Evolutionary conservation across 2,888 invertebrate species (phyloP), one percentile per base, ranked within the genome.

Genomic region (Endotricha flammealis): DNA sequence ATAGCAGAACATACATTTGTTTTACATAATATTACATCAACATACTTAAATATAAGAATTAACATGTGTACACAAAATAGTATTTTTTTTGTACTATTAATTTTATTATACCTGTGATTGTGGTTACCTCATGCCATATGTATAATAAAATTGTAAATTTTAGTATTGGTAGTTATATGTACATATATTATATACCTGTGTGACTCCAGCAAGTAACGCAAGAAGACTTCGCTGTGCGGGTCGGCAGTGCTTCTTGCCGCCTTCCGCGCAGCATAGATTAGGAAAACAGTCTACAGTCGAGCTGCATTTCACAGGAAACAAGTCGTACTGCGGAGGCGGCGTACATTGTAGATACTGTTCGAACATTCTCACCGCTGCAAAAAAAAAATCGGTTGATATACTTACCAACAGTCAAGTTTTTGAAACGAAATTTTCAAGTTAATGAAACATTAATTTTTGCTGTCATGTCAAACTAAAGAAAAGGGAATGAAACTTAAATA

Each of bases 251-350:
- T 91, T 91, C 52, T 89, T 88, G 3, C 92, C 92, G 27, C 90
- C 90, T 71, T 94, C 94, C 48, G 93, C 93, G 44, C 94, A 94
- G 64, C 93, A 94, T 40, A 94, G 80, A 73, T 93, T 93, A 4
- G 94, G 93, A 68, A 93, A 93, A 64, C 94, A 94, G 67, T 93
- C 93, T 2, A 93, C 81, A 8, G 91, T 90, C 4, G 90, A 91
- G 42, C 89, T 89, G 64, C 94, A 94, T 13, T 88, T 75, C 57
- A 91, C 91, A 1, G 93, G 91, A 71, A 93, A 92, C 35, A 91
- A 59, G 71, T 93, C 93, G 40, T 91, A 87, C 44, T 90, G 77
- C 9, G 91, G 90, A 4, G 93, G 92, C 24, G 91, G 82, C 9
- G 93, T 92, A 61, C 93, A 94, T 64, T 93, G 93, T 55, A 93